Evolutionary conservation across 2,888 invertebrate species (phyloP), one percentile per base, ranked within the genome.

Genomic region (Hydropsyche betteni): DNA sequence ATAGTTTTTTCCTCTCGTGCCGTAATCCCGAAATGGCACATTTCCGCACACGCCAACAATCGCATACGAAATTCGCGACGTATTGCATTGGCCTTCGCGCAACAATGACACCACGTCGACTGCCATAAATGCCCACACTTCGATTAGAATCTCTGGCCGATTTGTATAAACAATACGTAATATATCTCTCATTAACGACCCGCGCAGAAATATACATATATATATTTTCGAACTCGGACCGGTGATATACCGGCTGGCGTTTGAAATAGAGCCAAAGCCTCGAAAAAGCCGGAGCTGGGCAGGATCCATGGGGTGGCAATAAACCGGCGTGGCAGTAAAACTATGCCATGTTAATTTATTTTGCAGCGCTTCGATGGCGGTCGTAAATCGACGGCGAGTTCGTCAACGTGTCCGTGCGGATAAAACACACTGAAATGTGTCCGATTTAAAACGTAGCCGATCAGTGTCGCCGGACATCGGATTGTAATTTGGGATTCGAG

Each of bases 301-400:
- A 16, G 7, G 44, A 44, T 8, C 44, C 16, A 58, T 8, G 58
- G 58, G 24, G 24, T 58, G 58, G 58, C 58, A 58, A 58, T 58
- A 58, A 58, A 58, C 36, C 64, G 34, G 4, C 44, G 34, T 33
- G 36, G 64, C 64, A 12, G 64, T 64, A 36, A 64, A 64, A 64
- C 64, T 34, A 36, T 34, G 12, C 64, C 36, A 36, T 64, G 64
- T 64, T 64, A 64, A 64, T 64, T 64, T 64, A 64, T 64, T 64
- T 44, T 36, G 64, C 64, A 36, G 12, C 12, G 36, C 36, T 36
- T 64, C 36, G 24, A 58, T 64, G 36, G 33, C 34, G n/a, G 64
- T 64, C 64, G 64, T 64, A 64, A 64, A 64, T 64, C 64, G n/a
- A 64, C 64, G 36, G 36, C n/a, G 64, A 64, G 64, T 64, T 64